Evolutionary conservation across 2,113 vertebrate genomes (phyloP).

Genomic region (Chionodraco myersi): DNA sequence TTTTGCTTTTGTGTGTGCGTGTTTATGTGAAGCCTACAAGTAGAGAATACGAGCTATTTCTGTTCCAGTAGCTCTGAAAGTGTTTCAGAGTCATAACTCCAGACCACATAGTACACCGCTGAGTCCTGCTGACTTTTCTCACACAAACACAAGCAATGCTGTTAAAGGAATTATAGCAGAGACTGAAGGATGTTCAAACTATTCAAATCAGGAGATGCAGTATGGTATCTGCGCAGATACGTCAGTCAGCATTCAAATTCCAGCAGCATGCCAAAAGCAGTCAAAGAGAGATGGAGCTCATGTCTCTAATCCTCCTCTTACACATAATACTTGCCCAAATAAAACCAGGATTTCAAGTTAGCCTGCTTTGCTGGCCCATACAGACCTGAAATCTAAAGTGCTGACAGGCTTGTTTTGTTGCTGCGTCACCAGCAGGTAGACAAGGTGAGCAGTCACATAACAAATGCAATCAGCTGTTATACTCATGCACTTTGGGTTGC

Average conservation of each 20-base stretch:
- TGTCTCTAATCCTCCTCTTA: slow-evolving; percentile 3
- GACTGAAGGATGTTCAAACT: slow-evolving; percentile 29
- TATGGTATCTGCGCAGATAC: slow-evolving; percentile 3
- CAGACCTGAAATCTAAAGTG: slow-evolving; percentile 40
- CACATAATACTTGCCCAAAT: slow-evolving; percentile 29
- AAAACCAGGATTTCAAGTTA: slow-evolving; percentile 74
- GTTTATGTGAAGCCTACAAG: slow-evolving; percentile 8
- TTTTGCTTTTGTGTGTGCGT: slow-evolving; percentile 45
- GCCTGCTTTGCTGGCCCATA: slow-evolving; percentile 44
- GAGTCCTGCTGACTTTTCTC: slow-evolving; percentile 30
- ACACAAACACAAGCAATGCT: not conserved
- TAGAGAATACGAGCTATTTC: slow-evolving; percentile 47
- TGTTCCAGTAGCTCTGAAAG: slow-evolving; percentile 45
- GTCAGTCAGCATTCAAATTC: slow-evolving; percentile 36
- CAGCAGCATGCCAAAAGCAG: not conserved
- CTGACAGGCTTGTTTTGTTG: slow-evolving; percentile 41
- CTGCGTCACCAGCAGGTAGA: slow-evolving; percentile 15
- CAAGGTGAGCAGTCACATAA: slow-evolving; percentile 35
- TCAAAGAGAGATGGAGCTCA: slow-evolving; percentile 1
- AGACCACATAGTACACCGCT: slow-evolving; percentile 25
- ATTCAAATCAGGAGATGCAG: slow-evolving; percentile 43
- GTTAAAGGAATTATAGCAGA: slow-evolving; percentile 1
- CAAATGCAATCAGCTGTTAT: slow-evolving; percentile 2
- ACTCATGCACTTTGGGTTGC: slow-evolving; percentile 3
- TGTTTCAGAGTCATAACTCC: slow-evolving; percentile 49